Evolutionary conservation across 2,113 vertebrate genomes (phyloP), one percentile per base, ranked within the genome.

Genomic region (Daphoenositta chrysoptera): DNA sequence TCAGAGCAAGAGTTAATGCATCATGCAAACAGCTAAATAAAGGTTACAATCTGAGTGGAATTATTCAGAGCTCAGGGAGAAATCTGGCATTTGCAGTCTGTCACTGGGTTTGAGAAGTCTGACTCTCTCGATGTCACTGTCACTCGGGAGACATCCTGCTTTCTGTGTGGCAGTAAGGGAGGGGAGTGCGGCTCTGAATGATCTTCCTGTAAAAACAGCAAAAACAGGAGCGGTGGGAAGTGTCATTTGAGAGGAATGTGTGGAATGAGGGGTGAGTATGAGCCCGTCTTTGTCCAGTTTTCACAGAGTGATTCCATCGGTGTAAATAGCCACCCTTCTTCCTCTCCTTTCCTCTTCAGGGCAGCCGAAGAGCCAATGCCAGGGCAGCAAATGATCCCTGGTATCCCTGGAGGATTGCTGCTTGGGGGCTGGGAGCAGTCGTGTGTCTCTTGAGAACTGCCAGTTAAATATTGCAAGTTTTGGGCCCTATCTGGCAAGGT

Each of bases 21-120:
- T 89, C 92, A 93, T 86, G 88, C 96, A 96, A 97, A 97, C 94
- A 97, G 95, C 95, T 96, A 97, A 97, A 97, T 97, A 97, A 97
- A 96, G 93, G 91, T 95, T 97, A 95, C 95, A 96, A 92, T 95
- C 94, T 96, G 91, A 96, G 93, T 70, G 94, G 95, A 96, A 97
- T 97, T 97, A 97, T 92, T 96, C 83, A 79, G 93, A 90, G 92
- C 92, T 95, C 94, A 95, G 95, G 94, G 78, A 96, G 78, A 87
- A 90, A 97, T 88, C 85, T 87, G 93, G 90, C 73, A 93, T 97
- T 97, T 97, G 88, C 92, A 94, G 85, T 95, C 95, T 94, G 92
- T 97, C 92, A 61, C 94, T 65, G 58, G 54, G 73, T 96, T 95
- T 90, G 83, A 92, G 87, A 91, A 72, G 90, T 86, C 91, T 96